Evolutionary conservation across 2,888 invertebrate species (phyloP).

Genomic region (Eristalis tenax): DNA sequence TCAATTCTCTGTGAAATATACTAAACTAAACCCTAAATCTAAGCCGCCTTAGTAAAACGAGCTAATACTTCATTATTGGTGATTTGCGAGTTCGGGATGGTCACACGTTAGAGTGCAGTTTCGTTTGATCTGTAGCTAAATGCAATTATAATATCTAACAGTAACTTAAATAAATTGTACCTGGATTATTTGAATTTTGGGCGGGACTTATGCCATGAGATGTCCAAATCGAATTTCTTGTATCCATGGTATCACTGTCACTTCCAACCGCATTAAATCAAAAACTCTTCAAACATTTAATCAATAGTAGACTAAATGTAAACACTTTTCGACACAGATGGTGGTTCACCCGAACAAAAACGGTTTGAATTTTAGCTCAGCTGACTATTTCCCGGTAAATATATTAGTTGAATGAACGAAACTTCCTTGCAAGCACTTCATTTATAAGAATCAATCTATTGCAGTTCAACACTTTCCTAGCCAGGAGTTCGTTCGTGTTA

Average conservation of each 20-base stretch:
- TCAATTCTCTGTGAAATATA: too few species aligned
- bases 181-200: conserved; percentile 30
- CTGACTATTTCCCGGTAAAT: conserved; percentile 16
- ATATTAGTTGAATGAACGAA: conserved; percentile 31
- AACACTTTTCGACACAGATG: neutral
- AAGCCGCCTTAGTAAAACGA: too few species aligned
- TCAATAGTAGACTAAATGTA: neutral
- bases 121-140: too few species aligned
- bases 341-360: neutral
- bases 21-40: too few species aligned
- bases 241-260: conserved; percentile 44
- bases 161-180: neutral
- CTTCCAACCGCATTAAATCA: neutral
- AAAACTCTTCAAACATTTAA: too few species aligned
- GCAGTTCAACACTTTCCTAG: conserved; percentile 5
- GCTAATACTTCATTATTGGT: too few species aligned
- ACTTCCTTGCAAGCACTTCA: conserved; percentile 12
- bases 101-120: too few species aligned
- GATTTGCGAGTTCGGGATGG: too few species aligned
- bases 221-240: conserved; percentile 47
- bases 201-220: conserved; percentile 26
- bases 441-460: conserved; percentile 44
- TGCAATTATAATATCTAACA: neutral
- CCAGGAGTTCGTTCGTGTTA: neutral
- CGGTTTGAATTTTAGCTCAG: conserved; percentile 12